These are phyloP conservation scores for Drosophila peninsularis DNA, from an alignment of 2,888 invertebrate genomes.

Conservation along the genomic window DNA sequence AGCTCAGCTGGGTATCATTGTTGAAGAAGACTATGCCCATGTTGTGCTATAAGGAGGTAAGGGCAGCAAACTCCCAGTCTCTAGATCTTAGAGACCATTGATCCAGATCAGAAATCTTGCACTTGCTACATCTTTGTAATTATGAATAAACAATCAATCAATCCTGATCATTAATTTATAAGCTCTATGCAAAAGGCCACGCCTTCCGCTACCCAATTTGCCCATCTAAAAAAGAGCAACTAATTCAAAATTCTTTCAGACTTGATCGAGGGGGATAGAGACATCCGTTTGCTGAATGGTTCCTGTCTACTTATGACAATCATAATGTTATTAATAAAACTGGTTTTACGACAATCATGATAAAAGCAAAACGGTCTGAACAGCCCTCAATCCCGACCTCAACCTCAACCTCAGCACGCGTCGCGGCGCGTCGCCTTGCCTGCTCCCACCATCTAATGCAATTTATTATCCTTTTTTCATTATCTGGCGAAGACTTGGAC, in stretches of 20 bases:
- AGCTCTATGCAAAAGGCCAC: too few relatives aligned
- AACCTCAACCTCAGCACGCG: constrained; percentile 49
- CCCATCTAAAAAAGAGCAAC: background rate
- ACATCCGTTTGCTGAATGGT: constrained; percentile 10
- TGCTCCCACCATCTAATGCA: constrained; percentile 75
- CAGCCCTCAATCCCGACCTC: constrained; percentile 12
- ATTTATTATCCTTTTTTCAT: constrained; percentile 83
- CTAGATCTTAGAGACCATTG: too few relatives aligned
- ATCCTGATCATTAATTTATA: too few relatives aligned
- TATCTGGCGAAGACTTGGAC: constrained; percentile 59
- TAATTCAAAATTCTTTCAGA: constrained; percentile 28
- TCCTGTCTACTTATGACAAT: constrained; percentile 55
- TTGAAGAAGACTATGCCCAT: too few relatives aligned
- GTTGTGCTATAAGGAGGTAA: too few relatives aligned
- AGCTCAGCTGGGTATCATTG: too few relatives aligned
- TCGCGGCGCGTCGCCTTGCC: constrained; percentile 71
- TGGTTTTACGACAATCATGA: constrained; percentile 69
- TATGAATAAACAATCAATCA: too few relatives aligned
- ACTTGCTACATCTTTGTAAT: too few relatives aligned
- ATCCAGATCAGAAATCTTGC: too few relatives aligned
- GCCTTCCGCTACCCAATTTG: background rate
- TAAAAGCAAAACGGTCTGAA: constrained; percentile 62
- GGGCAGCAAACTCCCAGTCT: too few relatives aligned
- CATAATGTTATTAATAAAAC: constrained; percentile 79
- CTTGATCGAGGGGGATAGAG: constrained; percentile 1